phyloP scores from a whole-genome alignment of 1,140 invertebrate genomes.

The Arctopsyche grandis region DNA sequence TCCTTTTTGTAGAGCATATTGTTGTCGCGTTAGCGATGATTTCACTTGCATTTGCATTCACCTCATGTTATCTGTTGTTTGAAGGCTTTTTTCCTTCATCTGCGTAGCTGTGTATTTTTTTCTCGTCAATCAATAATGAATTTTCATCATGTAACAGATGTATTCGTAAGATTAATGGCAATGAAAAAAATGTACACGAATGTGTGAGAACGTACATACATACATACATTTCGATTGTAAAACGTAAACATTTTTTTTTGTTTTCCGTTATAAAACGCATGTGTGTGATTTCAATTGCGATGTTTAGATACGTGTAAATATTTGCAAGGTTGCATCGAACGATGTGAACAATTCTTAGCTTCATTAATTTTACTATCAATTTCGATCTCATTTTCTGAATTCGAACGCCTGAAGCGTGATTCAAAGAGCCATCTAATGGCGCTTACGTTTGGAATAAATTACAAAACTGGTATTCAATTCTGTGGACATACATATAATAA shows the following conservation, averaged over 20 bases:
- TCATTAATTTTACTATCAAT: too few relatives aligned
- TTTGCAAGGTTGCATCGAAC: too few relatives aligned
- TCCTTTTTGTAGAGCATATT: too few relatives aligned
- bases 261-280: conserved; percentile 15
- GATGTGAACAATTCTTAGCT: too few relatives aligned
- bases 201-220: conserved; percentile 18
- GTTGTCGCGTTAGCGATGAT: background rate
- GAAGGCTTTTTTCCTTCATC: background rate
- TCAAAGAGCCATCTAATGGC: background rate
- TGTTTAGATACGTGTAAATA: background rate
- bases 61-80: background rate
- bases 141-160: conserved; percentile 28
- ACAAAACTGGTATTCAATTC: conserved; percentile 11
- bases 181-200: conserved; percentile 1
- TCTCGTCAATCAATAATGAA: conserved; percentile 25
- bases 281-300: conserved; percentile 7
- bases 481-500: background rate
- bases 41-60: conserved; percentile 8
- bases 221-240: background rate
- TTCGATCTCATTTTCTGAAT: background rate
- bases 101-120: background rate
- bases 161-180: conserved; percentile 20
- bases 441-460: conserved; percentile 4
- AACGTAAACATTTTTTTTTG: conserved; percentile 3
- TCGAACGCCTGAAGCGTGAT: background rate